Conservation (phyloP, 2,113 vertebrate genomes). For the Megaceryle maxima region DNA sequence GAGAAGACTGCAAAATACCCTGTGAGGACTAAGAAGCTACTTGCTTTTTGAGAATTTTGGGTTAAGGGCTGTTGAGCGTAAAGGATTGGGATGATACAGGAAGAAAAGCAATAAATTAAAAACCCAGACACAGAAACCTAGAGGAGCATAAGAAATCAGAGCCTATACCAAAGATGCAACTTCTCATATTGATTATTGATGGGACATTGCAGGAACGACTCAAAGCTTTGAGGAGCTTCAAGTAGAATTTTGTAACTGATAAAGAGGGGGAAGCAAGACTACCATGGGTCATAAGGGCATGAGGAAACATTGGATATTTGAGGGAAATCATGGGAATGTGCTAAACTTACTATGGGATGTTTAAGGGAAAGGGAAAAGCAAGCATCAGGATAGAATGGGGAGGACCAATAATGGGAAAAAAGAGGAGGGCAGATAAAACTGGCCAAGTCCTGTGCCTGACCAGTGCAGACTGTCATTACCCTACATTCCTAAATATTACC, state of each 20-base stretch:
- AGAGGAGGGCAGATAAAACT: background rate
- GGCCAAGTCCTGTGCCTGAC: background rate
- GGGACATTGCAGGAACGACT: background rate
- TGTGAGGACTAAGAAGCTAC: background rate
- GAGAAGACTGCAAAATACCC: background rate
- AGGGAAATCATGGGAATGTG: background rate
- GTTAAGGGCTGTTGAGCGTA: background rate
- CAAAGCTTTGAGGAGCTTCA: background rate
- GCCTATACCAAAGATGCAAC: background rate
- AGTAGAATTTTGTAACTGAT: background rate
- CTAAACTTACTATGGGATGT: background rate
- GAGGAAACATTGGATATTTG: background rate
- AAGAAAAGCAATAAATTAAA: background rate
- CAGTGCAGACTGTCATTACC: background rate
- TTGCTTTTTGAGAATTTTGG: background rate
- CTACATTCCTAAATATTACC: background rate
- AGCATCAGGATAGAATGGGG: accelerated
- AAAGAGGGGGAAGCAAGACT: background rate
- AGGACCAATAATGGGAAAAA: background rate
- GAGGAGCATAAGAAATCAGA: background rate
- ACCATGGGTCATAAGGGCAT: background rate
- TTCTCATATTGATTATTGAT: background rate
- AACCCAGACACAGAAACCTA: background rate
- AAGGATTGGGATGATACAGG: background rate
- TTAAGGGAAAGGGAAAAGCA: background rate